phyloP scores from a whole-genome alignment of 2,113 vertebrate species.

The Aldabrachelys gigantea region DNA sequence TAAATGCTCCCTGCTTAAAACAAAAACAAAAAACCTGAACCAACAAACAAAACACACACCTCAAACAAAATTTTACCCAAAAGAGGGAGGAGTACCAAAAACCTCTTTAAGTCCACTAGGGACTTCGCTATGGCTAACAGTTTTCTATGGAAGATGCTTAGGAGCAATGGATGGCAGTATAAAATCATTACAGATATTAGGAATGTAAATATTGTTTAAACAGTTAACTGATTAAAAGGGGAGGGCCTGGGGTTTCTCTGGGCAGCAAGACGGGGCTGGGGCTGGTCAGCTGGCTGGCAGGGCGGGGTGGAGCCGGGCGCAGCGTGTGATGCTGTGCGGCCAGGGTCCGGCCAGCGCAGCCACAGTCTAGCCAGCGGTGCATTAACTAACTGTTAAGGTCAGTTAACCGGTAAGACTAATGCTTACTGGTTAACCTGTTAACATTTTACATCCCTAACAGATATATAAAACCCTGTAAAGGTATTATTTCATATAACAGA shows the following conservation, averaged over 20 bases:
- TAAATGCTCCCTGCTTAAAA: background rate
- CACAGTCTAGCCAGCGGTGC: too few relatives aligned
- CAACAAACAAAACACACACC: background rate
- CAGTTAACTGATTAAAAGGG: too few relatives aligned
- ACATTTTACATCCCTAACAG: background rate
- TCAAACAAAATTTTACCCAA: background rate
- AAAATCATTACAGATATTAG: background rate
- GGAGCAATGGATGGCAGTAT: background rate
- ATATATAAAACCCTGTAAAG: background rate
- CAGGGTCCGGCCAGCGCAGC: too few relatives aligned
- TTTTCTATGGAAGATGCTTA: background rate
- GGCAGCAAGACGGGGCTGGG: too few relatives aligned
- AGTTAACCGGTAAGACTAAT: too few relatives aligned
- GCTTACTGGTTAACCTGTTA: too few relatives aligned
- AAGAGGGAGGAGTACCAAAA: background rate
- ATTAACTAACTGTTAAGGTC: too few relatives aligned
- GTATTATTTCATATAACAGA: background rate
- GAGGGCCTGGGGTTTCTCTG: too few relatives aligned
- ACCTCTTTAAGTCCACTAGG: background rate
- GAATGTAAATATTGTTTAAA: too few relatives aligned
- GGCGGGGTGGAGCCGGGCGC: too few relatives aligned
- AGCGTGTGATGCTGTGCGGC: too few relatives aligned
- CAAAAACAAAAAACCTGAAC: background rate
- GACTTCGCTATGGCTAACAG: background rate
- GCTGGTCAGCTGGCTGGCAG: too few relatives aligned